These are phyloP conservation scores for Helicoverpa zea DNA, from an alignment of 1,140 invertebrate genomes.

Conservation along the genomic window DNA sequence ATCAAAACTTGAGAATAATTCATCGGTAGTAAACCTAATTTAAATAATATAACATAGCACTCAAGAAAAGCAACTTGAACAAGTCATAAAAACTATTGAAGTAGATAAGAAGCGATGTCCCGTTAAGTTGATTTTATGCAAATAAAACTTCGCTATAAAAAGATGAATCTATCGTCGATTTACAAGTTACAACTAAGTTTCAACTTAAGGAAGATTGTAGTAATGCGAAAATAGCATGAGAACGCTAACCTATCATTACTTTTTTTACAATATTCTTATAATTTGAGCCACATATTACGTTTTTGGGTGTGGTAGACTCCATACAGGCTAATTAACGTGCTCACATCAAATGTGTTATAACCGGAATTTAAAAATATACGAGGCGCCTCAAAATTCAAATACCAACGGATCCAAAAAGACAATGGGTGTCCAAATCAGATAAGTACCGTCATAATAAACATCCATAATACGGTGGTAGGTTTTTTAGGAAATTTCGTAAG, in stretches of 20 bases:
- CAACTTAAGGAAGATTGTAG: background rate
- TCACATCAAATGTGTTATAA: slow-evolving; percentile 33
- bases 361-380: slow-evolving; percentile 41
- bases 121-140: slow-evolving; percentile 34
- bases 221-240: background rate
- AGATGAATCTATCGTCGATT: background rate
- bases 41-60: background rate
- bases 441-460: slow-evolving; percentile 80
- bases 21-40: background rate
- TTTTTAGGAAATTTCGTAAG: slow-evolving; percentile 84
- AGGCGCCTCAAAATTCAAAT: slow-evolving; percentile 45
- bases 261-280: slow-evolving; percentile 7
- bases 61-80: slow-evolving; percentile 1
- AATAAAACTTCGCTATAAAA: slow-evolving; percentile 21
- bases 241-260: background rate
- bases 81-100: slow-evolving; percentile 13
- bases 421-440: slow-evolving; percentile 78
- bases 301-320: slow-evolving; percentile 1
- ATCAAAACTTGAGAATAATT: slow-evolving; percentile 19
- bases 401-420: slow-evolving; percentile 73
- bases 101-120: slow-evolving; percentile 22
- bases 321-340: slow-evolving; percentile 43
- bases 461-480: slow-evolving; percentile 78
- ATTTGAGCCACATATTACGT: background rate
- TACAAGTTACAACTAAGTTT: background rate